phyloP scores from a whole-genome alignment of 2,113 vertebrate species.

The Eubucco bourcierii region DNA sequence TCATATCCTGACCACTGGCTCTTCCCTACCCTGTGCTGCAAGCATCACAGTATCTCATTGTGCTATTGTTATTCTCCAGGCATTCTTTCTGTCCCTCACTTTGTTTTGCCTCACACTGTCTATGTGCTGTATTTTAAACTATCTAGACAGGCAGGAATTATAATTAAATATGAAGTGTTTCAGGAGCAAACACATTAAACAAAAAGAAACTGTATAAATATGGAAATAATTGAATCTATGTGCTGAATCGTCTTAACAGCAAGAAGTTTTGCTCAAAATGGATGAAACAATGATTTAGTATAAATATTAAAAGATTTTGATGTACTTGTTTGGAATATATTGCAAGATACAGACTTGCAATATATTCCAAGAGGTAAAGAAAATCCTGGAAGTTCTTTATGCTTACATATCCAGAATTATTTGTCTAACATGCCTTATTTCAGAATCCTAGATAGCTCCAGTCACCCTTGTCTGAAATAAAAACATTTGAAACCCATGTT shows the following conservation, averaged over 20 bases:
- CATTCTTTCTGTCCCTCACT: background rate
- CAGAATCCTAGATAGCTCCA: background rate
- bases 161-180: slow-evolving; percentile 14
- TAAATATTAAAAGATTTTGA: slow-evolving; percentile 31
- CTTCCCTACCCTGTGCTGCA: background rate
- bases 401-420: background rate
- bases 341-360: slow-evolving; percentile 7
- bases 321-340: slow-evolving; percentile 22
- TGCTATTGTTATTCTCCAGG: background rate
- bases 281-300: background rate
- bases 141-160: slow-evolving; percentile 20
- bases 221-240: slow-evolving; percentile 40
- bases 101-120: background rate
- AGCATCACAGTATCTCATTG: background rate
- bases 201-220: slow-evolving; percentile 25
- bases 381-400: background rate
- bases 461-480: background rate
- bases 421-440: background rate
- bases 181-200: background rate
- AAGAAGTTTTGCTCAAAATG: slow-evolving; percentile 1
- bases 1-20: background rate
- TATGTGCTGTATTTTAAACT: background rate
- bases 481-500: background rate
- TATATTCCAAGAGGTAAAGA: background rate
- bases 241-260: slow-evolving; percentile 8